Conservation (phyloP, 1,140 invertebrate species). For the Ostrea edulis region DNA sequence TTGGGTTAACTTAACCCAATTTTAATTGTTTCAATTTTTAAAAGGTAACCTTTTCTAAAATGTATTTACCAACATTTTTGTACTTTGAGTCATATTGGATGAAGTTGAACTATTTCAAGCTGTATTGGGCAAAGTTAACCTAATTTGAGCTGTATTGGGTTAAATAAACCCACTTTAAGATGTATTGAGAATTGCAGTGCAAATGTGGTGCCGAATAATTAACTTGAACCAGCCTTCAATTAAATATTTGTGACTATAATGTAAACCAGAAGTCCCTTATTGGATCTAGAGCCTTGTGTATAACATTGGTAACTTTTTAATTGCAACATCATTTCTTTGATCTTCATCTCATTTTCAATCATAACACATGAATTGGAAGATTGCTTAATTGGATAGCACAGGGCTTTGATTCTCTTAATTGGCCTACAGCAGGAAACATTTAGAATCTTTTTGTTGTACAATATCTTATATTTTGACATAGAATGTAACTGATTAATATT, state of each 20-base stretch:
- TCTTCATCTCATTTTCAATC: not conserved
- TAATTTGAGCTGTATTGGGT: no score
- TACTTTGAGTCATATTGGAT: no score
- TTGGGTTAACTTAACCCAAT: no score
- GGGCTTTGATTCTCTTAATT: not conserved
- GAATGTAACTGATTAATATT: not conserved
- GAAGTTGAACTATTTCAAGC: no score
- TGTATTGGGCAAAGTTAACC: no score
- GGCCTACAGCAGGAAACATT: not conserved
- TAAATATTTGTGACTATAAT: not conserved
- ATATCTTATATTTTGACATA: not conserved
- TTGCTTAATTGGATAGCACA: not conserved
- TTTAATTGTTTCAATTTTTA: no score
- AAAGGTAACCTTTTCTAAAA: no score
- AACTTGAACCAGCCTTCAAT: not conserved
- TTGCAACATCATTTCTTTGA: not conserved
- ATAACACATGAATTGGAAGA: not conserved
- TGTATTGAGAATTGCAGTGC: no score
- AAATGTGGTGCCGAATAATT: no score
- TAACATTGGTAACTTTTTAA: not conserved
- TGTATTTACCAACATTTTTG: no score
- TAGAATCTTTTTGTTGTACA: not conserved
- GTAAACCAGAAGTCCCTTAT: not conserved
- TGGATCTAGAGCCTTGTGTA: not conserved
- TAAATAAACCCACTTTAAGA: no score